Base-by-base conservation (phyloP, 2,888 invertebrate species). In the Plutella xylostella region DNA sequence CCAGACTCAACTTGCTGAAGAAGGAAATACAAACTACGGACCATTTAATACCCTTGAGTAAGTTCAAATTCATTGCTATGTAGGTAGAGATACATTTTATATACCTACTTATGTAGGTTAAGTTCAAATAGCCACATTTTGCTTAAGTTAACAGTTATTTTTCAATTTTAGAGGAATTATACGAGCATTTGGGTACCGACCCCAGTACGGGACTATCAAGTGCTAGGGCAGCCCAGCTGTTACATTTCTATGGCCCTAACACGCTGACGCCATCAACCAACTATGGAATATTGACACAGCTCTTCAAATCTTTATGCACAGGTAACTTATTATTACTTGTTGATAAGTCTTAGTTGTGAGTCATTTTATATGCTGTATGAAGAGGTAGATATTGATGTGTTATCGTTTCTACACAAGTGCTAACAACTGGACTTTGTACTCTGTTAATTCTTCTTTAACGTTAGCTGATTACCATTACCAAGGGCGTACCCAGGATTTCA, bases 261-360 rank as follows among this genome's bases (percentile, higher is more conserved):
- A 85, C 88, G 3, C 72, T 94, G 20, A 90, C 92, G 0, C 93
- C 93, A 1, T 89, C 92, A 0, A 85, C 88, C 45, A 87, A 88
- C 54, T 88, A 88, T 12, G 90, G 92, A 3, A 92, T 92, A 83
- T 90, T 88, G 69, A 68, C 89, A 17, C 58, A 59, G 86, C 88
- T 82, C 85, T 63, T 76, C n/a, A 67, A 63, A 50, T 77, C 80
- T 14, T 46, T 82, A 34, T 82, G 73, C 52, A 75, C 80, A 57
- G 80, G 82, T 79, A 33, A 33, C 14, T n/a, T 31, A n/a, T 31
- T 7, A 25, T 25, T 25, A 25, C 25, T 25, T 25, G 25, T 7
- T n/a, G n/a, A n/a, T n/a, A n/a, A n/a, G n/a, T n/a, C n/a, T n/a
- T n/a, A n/a, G n/a, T n/a, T n/a, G n/a, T n/a, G n/a, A n/a, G n/a